These are phyloP conservation scores for Polydrusus tereticollis DNA, from an alignment of 2,888 invertebrate genomes.

Conservation along the genomic window DNA sequence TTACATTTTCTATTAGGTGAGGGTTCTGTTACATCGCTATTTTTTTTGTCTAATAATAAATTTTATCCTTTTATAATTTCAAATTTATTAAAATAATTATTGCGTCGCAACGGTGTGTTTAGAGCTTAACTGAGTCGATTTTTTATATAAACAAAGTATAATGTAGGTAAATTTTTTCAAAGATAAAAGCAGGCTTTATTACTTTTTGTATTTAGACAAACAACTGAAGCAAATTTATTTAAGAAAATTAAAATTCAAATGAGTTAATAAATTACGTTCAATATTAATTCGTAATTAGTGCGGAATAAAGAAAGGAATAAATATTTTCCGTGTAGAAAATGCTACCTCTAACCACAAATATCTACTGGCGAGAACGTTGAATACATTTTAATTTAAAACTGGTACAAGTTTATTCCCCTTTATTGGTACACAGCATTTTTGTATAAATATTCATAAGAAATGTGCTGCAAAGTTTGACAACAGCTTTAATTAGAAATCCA, in stretches of 20 bases:
- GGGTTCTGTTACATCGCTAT: no score
- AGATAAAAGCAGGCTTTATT: neutral
- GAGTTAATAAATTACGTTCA: constrained; percentile 32
- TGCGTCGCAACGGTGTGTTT: no score
- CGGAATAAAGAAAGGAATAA: constrained; percentile 30
- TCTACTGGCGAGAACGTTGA: constrained; percentile 36
- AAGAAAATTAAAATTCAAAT: constrained; percentile 40
- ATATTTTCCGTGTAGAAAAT: constrained; percentile 34
- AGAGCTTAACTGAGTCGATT: no score
- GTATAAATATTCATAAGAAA: constrained; percentile 49
- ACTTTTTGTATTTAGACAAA: neutral
- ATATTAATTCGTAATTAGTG: constrained; percentile 40
- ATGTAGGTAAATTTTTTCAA: neutral
- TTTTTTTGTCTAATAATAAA: no score
- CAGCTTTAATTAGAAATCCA: constrained; percentile 42
- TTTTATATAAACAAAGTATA: no score
- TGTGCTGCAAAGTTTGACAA: constrained; percentile 43
- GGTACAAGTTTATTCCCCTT: constrained; percentile 48
- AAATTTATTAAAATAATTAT: no score
- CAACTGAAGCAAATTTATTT: constrained; percentile 25
- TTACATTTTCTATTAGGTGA: no score
- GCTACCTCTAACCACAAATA: constrained; percentile 43
- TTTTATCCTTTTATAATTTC: no score
- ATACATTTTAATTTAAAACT: constrained; percentile 49
- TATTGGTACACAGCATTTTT: constrained; percentile 46